These are phyloP conservation scores for Sylvilagus bachmani DNA, from an alignment of 2,113 vertebrate genomes.

Conservation along the genomic window DNA sequence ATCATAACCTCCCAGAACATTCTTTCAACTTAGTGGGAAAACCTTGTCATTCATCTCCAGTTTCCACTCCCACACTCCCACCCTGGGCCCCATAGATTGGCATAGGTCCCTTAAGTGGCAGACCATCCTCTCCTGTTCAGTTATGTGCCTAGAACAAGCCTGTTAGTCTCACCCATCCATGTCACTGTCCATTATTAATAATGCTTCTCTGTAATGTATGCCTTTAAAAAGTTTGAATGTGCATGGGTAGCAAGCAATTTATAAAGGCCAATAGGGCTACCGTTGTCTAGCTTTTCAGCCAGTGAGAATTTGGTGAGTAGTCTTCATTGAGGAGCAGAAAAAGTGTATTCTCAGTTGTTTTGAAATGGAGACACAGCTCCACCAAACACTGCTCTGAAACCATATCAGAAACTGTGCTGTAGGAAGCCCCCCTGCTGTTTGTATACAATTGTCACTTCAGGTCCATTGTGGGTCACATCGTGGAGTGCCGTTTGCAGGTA, in stretches of 20 bases:
- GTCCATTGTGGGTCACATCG: background rate
- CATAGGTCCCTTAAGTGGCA: background rate
- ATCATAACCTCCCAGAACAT: constrained; percentile 40
- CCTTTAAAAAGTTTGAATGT: constrained; percentile 27
- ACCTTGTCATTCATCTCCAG: constrained; percentile 13
- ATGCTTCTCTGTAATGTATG: background rate
- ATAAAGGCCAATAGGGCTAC: background rate
- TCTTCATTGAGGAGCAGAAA: background rate
- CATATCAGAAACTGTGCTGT: background rate
- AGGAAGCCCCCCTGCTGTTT: background rate
- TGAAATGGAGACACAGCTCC: background rate
- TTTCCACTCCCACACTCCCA: background rate
- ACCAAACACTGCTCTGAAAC: background rate
- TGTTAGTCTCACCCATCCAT: too few relatives aligned
- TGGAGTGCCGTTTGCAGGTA: rapidly evolving
- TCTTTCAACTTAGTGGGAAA: constrained; percentile 29
- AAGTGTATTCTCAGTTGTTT: background rate
- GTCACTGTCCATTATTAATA: constrained; percentile 1
- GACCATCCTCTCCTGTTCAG: background rate
- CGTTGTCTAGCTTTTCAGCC: background rate
- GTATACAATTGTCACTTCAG: background rate
- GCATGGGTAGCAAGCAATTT: background rate
- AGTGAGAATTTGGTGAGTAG: background rate
- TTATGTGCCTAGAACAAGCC: background rate
- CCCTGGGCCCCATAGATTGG: background rate